These are phyloP conservation scores for Acromyrmex charruanus DNA, from an alignment of 1,140 invertebrate genomes.

Conservation along the genomic window DNA sequence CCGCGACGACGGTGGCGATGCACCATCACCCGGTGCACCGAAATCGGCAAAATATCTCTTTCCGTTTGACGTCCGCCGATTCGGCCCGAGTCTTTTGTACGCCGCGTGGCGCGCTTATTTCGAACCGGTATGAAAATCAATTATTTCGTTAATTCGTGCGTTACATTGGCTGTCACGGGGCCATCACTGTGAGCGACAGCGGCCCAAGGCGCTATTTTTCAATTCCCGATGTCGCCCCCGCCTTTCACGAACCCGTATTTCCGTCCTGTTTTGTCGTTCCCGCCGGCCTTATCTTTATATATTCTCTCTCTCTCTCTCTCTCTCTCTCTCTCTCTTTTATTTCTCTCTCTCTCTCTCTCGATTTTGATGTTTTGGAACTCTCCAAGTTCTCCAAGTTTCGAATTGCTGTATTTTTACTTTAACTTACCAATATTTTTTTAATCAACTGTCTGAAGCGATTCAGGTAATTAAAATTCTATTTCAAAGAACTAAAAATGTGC, in stretches of 20 bases:
- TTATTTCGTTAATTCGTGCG: constrained; percentile 86
- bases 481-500: background rate
- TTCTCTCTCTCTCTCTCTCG: background rate
- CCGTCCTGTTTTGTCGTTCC: constrained; percentile 67
- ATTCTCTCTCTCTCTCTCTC: background rate
- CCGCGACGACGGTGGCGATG: constrained; percentile 56
- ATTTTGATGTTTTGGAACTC: background rate
- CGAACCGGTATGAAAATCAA: constrained; percentile 81
- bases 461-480: background rate
- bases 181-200: constrained; percentile 84
- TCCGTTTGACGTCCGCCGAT: constrained; percentile 67
- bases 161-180: constrained; percentile 84
- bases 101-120: constrained; percentile 71
- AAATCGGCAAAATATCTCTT: constrained; percentile 76
- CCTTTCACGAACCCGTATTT: constrained; percentile 76
- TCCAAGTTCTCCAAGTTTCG: constrained; percentile 10
- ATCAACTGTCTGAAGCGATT: background rate
- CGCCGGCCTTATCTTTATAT: constrained; percentile 59
- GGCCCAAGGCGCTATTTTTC: constrained; percentile 85
- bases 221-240: constrained; percentile 83
- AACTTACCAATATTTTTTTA: background rate
- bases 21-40: constrained; percentile 58
- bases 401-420: constrained; percentile 11
- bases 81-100: constrained; percentile 69
- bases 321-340: background rate